A percentile compares a stretch with the other conserved stretches of the same genome.
Conservation (phyloP, 1,140 invertebrate species). For the Acromyrmex heyeri region DNA sequence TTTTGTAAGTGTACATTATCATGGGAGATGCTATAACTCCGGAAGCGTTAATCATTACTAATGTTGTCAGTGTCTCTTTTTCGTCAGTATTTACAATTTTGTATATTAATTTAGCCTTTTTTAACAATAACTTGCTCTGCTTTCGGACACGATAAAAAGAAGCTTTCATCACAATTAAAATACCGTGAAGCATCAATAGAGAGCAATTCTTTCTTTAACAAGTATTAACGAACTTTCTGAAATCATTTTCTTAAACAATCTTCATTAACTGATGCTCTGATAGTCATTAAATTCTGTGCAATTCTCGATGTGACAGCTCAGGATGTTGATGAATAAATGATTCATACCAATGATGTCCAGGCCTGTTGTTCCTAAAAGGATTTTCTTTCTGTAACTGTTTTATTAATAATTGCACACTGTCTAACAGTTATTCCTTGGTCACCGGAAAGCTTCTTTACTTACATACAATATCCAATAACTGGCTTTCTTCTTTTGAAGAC, state of each 20-base stretch:
- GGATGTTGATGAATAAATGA: neutral
- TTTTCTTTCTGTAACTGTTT: neutral
- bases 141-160: conserved; percentile 2
- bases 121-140: conserved; percentile 16
- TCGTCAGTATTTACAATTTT: conserved; percentile 19
- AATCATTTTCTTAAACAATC: conserved; percentile 70
- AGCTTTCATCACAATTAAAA: conserved; percentile 20
- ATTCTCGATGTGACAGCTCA: neutral
- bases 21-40: conserved; percentile 51
- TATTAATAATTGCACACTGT: neutral
- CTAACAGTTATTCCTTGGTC: neutral
- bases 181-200: neutral
- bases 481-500: neutral
- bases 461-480: neutral
- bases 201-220: conserved; percentile 41
- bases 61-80: conserved; percentile 20
- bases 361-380: neutral
- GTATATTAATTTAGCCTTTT: conserved; percentile 37
- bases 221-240: conserved; percentile 66
- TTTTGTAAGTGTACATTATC: conserved; percentile 38
- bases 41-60: conserved; percentile 37
- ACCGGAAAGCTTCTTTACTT: neutral
- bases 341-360: neutral
- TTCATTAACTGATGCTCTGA: conserved; percentile 70
- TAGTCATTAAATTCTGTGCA: neutral